Evolutionary conservation across 2,888 invertebrate genomes (phyloP).

Genomic region (Xylota sylvarum): DNA sequence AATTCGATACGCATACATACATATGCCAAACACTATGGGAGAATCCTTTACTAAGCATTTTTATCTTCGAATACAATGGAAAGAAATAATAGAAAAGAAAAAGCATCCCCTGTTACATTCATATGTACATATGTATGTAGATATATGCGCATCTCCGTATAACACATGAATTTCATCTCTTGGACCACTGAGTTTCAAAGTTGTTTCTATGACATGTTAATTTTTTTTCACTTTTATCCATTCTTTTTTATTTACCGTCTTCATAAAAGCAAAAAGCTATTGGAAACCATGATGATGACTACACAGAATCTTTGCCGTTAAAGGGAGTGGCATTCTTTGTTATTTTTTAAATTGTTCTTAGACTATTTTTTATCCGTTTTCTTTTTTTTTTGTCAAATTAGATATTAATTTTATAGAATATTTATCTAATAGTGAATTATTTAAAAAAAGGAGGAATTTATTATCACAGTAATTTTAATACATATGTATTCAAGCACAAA

Average conservation of each 20-base stretch:
- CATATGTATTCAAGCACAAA: slow-evolving; percentile 2
- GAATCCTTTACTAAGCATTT: background rate
- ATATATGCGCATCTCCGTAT: background rate
- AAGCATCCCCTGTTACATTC: slow-evolving; percentile 29
- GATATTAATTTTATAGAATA: background rate
- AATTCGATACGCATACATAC: too few relatives aligned
- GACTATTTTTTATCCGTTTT: background rate
- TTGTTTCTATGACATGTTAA: slow-evolving; percentile 6
- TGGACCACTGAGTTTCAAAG: background rate
- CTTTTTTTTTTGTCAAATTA: background rate
- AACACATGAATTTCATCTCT: slow-evolving; percentile 29
- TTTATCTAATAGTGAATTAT: background rate
- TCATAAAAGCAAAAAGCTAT: slow-evolving; percentile 8
- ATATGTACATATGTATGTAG: slow-evolving; percentile 23
- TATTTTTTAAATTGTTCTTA: background rate
- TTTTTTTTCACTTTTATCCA: slow-evolving; percentile 15
- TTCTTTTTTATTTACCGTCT: slow-evolving; percentile 10
- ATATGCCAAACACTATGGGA: too few relatives aligned
- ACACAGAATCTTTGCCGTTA: background rate
- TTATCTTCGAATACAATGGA: background rate
- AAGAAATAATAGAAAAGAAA: background rate
- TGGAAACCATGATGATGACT: slow-evolving; percentile 19
- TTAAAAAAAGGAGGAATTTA: background rate
- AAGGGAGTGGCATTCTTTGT: slow-evolving; percentile 55
- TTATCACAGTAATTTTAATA: slow-evolving; percentile 2